Evolutionary conservation across 2,113 vertebrate genomes (phyloP).

Genomic region (Prolemur simus): DNA sequence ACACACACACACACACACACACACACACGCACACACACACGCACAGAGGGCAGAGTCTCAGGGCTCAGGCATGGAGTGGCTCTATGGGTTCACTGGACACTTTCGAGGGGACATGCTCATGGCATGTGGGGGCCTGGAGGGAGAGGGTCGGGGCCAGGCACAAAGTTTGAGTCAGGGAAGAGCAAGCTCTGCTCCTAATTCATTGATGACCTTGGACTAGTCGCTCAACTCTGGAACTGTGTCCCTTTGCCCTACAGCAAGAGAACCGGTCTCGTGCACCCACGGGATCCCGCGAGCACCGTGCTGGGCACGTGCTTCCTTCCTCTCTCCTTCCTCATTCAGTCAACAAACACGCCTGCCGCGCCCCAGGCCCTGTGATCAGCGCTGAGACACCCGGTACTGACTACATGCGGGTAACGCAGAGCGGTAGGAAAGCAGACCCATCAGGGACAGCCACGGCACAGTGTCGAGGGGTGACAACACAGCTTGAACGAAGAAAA

Average conservation of each 20-base stretch:
- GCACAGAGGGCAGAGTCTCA: too few species aligned
- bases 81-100: background rate
- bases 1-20: accelerated
- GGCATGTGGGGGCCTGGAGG: background rate
- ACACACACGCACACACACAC: accelerated
- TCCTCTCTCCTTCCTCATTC: background rate
- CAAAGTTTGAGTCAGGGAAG: background rate
- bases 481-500: background rate
- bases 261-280: background rate
- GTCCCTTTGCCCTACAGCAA: background rate
- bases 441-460: background rate
- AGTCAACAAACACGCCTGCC: background rate
- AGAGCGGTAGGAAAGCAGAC: too few species aligned
- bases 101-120: background rate
- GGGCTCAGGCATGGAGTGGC: background rate
- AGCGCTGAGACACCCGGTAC: background rate
- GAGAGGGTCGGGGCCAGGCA: background rate
- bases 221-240: background rate
- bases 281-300: too few species aligned
- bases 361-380: background rate
- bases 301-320: background rate
- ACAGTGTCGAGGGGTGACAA: background rate
- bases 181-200: background rate
- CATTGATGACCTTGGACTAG: background rate
- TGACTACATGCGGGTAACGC: accelerated